A percentile compares a stretch with the other conserved stretches of the same genome.
phyloP scores from a whole-genome alignment of 2,888 invertebrate species.

The Chrysolina oricalcia region DNA sequence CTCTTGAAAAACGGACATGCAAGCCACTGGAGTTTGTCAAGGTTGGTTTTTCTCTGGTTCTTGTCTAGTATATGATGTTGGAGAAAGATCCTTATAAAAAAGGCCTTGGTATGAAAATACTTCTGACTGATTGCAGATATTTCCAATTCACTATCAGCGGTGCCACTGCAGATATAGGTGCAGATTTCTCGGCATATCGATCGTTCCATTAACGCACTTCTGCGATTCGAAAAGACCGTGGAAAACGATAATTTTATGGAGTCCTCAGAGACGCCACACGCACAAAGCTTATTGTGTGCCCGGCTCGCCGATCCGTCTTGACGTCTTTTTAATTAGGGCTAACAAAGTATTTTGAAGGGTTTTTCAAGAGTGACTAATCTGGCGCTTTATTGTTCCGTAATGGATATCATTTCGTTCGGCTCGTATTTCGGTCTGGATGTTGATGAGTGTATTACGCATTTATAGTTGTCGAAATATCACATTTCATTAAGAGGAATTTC shows the following conservation, averaged over 20 bases:
- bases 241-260: slow-evolving; percentile 47
- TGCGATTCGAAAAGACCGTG: slow-evolving; percentile 25
- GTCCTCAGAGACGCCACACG: slow-evolving; percentile 47
- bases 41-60: too few species aligned
- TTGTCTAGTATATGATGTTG: too few species aligned
- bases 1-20: too few species aligned
- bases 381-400: slow-evolving; percentile 21
- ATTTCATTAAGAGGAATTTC: background rate
- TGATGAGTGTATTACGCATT: slow-evolving; percentile 5
- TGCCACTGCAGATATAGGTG: slow-evolving; percentile 35
- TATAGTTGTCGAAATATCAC: background rate
- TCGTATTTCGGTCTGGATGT: slow-evolving; percentile 6
- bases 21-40: too few species aligned
- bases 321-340: slow-evolving; percentile 49
- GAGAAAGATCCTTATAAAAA: too few species aligned
- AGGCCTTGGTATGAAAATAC: too few species aligned
- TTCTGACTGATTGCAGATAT: background rate
- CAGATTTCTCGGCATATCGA: slow-evolving; percentile 46
- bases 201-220: slow-evolving; percentile 49
- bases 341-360: slow-evolving; percentile 31
- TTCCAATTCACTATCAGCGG: slow-evolving; percentile 45
- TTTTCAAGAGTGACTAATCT: slow-evolving; percentile 22
- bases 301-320: slow-evolving; percentile 34
- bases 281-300: slow-evolving; percentile 40
- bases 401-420: slow-evolving; percentile 22